Evolutionary conservation across 2,888 invertebrate genomes (phyloP), one percentile per base, ranked within the genome.

Genomic region (Lasioglossum oenotherae): DNA sequence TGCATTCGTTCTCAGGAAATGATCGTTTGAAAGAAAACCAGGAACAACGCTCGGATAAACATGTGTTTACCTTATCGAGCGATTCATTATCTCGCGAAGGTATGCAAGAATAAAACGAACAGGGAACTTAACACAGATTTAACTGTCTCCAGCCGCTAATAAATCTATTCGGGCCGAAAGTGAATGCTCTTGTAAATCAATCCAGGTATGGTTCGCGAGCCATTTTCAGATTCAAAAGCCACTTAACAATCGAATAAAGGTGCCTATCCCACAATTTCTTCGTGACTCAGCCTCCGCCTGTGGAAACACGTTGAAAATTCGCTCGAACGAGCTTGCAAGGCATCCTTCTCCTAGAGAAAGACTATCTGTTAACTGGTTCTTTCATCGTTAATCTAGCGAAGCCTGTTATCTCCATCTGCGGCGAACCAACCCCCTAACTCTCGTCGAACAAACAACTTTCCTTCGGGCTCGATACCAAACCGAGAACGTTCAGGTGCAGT

Each of bases 361-460:
- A 67, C 35, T 38, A 69, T 67, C 69, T 3, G 12, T 67, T 67
- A n/a, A 69, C 35, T 41, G 38, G 38, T 69, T 35, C 38, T 69
- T 69, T 69, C 69, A 69, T 38, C 69, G 35, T 38, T 69, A 35
- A 69, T 35, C 38, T 23, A 4, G 19, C 35, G 19, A 69, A 38
- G 10, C 69, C 35, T 10, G 69, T 69, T 38, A 69, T 38, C 35
- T 69, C 69, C 69, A 38, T 69, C 35, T 69, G 23, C 69, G 64
- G 77, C 44, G n/a, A 53, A 69, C 35, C 79, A n/a, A 79, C 73
- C 73, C 79, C 44, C 38, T 27, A 41, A 57, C 69, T 69, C 69
- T 77, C 67, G 16, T 4, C 31, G 73, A 31, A 27, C 44, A 53
- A 27, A 76, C 76, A 67, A 60, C 67, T 69, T 64, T 60, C 79